These are phyloP conservation scores for Orussus abietinus DNA, from an alignment of 1,140 invertebrate genomes.

Conservation along the genomic window DNA sequence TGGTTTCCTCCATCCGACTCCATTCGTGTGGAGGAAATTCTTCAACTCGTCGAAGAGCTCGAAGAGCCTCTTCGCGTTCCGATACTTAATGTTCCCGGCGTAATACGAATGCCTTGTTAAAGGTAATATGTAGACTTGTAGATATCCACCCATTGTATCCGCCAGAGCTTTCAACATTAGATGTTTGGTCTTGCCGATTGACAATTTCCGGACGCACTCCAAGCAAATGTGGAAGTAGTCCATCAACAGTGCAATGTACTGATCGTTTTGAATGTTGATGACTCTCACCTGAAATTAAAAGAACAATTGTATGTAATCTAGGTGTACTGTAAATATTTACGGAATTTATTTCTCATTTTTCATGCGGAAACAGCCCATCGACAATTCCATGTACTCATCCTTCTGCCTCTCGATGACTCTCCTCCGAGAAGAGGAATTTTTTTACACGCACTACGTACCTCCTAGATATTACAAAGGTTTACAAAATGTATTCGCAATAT, in stretches of 20 bases:
- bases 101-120: slow-evolving; percentile 58
- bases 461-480: no score
- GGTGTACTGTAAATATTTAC: neutral
- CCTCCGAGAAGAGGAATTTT: slow-evolving; percentile 1
- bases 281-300: slow-evolving; percentile 26
- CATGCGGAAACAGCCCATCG: no score
- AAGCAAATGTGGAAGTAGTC: slow-evolving; percentile 56
- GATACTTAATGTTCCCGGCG: slow-evolving; percentile 57
- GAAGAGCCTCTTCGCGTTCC: slow-evolving; percentile 52
- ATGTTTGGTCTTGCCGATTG: slow-evolving; percentile 44
- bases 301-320: neutral
- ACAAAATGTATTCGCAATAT: neutral
- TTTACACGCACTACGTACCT: no score
- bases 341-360: no score
- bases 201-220: slow-evolving; percentile 42
- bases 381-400: no score
- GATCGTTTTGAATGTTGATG: slow-evolving; percentile 31
- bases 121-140: slow-evolving; percentile 56
- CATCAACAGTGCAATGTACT: slow-evolving; percentile 39
- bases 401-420: no score
- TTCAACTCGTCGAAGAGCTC: slow-evolving; percentile 57
- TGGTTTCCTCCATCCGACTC: slow-evolving; percentile 56
- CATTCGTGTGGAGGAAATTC: slow-evolving; percentile 55
- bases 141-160: slow-evolving; percentile 55
- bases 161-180: slow-evolving; percentile 55